Conservation (phyloP, 2,888 invertebrate species). For the Cheilosia soror region DNA sequence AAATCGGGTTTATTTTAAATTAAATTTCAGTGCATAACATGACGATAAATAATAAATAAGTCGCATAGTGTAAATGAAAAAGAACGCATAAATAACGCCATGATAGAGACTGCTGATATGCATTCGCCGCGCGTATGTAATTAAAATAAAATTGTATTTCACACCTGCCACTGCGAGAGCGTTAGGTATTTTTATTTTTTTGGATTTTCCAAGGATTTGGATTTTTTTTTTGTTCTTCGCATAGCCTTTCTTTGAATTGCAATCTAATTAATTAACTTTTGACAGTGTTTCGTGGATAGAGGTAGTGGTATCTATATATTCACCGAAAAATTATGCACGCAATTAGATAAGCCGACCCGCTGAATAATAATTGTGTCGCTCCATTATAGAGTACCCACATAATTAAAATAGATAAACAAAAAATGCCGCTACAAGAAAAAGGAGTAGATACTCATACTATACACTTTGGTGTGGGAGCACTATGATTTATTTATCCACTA, state of each 20-base stretch:
- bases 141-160: constrained; percentile 56
- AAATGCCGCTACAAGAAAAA: no score
- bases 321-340: constrained; percentile 52
- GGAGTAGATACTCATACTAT: no score
- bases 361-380: constrained; percentile 27
- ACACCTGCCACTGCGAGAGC: constrained; percentile 47
- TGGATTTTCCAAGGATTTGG: constrained; percentile 43
- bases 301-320: constrained; percentile 11
- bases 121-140: constrained; percentile 37
- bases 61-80: constrained; percentile 23
- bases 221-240: constrained; percentile 31
- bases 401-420: neutral
- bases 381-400: neutral
- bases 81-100: constrained; percentile 28
- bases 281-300: neutral
- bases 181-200: constrained; percentile 15
- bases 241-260: constrained; percentile 23
- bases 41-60: constrained; percentile 56
- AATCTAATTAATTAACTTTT: constrained; percentile 49
- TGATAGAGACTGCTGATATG: neutral
- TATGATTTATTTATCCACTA: no score
- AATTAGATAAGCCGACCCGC: constrained; percentile 33
- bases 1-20: constrained; percentile 66
- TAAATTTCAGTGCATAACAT: constrained; percentile 43
- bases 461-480: no score